Evolutionary conservation across 2,113 vertebrate species (phyloP), one percentile per base, ranked within the genome.

Genomic region (Takifugu flavidus): DNA sequence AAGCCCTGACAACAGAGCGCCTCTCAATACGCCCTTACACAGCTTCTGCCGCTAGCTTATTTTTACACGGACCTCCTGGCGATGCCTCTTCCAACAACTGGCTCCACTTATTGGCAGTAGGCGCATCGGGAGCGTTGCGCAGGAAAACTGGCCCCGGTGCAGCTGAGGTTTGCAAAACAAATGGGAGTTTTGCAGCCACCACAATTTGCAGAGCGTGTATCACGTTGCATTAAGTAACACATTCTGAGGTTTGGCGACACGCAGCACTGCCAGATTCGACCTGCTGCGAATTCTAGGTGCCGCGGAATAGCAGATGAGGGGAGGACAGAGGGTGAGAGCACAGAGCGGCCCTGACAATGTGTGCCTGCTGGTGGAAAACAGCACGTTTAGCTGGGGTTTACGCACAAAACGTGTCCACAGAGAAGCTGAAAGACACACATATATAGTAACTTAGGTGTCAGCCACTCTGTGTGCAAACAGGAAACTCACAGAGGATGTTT

Each of bases 1-100:
- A 82, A 72, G 60, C 64, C 71, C 11, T 77, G 78, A 82, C 82
- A 80, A 82, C 82, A 73, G 72, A 67, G 69, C 75, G 66, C 69
- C 56, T 67, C 67, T 65, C 53, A 43, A 31, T 70, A 55, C 65
- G 72, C 56, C 49, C 64, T 81, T 59, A 65, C 61, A 71, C 78
- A 74, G 71, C 70, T 77, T 76, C 76, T 66, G 54, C 74, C 77
- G n/a, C 13, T 72, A 71, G 58, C 62, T 66, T 63, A 72, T 56
- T 15, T 15, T 8, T 25, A 42, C 61, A 65, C 68, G 0, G 14
- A 44, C 68, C 67, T 76, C 56, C 57, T 60, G 27, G 53, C 43
- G 31, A 54, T 62, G 62, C 64, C 64, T 72, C 53, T 70, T 64
- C 34, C 34, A 39, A 31, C 34, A 39, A 26, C 53, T 82, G 79